Evolutionary conservation across 2,797 vertebrate species (phyloP).

Genomic region (Bufotes viridis): DNA sequence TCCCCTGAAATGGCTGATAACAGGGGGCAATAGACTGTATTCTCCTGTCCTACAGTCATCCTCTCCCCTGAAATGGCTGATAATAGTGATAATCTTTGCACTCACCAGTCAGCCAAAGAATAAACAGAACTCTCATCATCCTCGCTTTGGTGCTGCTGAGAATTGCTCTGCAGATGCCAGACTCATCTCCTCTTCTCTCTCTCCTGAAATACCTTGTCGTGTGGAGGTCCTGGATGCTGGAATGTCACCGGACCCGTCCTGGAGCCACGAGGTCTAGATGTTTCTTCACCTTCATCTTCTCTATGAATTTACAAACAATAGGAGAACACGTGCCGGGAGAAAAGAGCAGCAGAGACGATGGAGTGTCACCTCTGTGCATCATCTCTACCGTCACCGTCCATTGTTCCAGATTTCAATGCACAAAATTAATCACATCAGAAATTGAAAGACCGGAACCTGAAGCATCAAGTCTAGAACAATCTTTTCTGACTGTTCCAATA

Average conservation of each 20-base stretch:
- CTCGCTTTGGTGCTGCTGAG: background rate
- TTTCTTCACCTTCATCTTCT: background rate
- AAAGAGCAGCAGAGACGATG: background rate
- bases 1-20: no score
- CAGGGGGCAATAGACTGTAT: no score
- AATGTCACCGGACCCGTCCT: conserved; percentile 25
- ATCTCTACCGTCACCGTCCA: background rate
- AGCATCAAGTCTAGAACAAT: background rate
- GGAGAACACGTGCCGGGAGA: background rate
- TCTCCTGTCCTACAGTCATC: no score
- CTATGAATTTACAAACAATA: conserved; percentile 32
- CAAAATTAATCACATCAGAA: background rate
- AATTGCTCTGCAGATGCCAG: background rate
- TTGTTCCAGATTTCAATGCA: background rate
- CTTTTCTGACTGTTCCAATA: no score
- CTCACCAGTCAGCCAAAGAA: background rate
- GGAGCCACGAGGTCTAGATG: background rate
- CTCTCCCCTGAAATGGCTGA: no score
- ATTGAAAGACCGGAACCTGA: background rate
- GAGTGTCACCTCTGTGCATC: background rate
- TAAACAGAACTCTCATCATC: background rate
- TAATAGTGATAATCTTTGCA: background rate
- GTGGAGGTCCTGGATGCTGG: background rate
- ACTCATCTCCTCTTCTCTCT: no score
- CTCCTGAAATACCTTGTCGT: background rate